These are phyloP conservation scores for Trissoscelio sp. DNA, from an alignment of 2,888 invertebrate species.

Conservation along the genomic window DNA sequence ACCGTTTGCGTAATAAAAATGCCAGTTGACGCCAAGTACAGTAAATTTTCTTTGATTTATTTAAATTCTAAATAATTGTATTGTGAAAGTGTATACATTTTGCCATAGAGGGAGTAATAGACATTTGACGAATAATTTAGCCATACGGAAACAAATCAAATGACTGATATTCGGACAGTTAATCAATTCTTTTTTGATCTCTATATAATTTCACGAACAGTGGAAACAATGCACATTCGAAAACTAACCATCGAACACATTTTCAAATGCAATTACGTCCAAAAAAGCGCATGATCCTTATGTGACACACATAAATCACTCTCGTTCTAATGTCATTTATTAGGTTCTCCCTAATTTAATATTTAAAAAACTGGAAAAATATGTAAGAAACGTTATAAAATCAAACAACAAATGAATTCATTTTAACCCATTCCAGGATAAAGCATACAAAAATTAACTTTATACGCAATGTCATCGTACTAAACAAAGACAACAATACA, in stretches of 20 bases:
- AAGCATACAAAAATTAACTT: constrained; percentile 31
- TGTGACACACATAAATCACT: constrained; percentile 12
- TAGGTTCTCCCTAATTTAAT: constrained; percentile 13
- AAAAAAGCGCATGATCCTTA: neutral
- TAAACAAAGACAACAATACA: constrained; percentile 9
- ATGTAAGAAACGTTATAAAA: constrained; percentile 18
- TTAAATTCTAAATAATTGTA: constrained; percentile 65
- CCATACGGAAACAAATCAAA: constrained; percentile 35
- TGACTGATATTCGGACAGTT: constrained; percentile 1
- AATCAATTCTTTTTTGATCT: constrained; percentile 11
- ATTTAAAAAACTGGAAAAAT: constrained; percentile 30
- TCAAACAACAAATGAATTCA: constrained; percentile 5
- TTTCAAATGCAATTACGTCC: constrained; percentile 24
- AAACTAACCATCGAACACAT: constrained; percentile 25
- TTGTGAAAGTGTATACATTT: constrained; percentile 67
- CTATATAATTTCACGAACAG: constrained; percentile 7
- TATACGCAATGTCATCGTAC: constrained; percentile 7
- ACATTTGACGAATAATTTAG: constrained; percentile 61
- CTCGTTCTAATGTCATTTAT: constrained; percentile 22
- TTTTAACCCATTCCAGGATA: constrained; percentile 35
- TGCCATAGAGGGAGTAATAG: constrained; percentile 60
- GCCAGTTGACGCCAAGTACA: constrained; percentile 11
- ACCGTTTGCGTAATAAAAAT: constrained; percentile 1
- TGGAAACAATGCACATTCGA: constrained; percentile 16
- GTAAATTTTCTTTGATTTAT: constrained; percentile 58